phyloP scores from a whole-genome alignment of 2,888 invertebrate genomes.

The Ophioninae sp. region DNA sequence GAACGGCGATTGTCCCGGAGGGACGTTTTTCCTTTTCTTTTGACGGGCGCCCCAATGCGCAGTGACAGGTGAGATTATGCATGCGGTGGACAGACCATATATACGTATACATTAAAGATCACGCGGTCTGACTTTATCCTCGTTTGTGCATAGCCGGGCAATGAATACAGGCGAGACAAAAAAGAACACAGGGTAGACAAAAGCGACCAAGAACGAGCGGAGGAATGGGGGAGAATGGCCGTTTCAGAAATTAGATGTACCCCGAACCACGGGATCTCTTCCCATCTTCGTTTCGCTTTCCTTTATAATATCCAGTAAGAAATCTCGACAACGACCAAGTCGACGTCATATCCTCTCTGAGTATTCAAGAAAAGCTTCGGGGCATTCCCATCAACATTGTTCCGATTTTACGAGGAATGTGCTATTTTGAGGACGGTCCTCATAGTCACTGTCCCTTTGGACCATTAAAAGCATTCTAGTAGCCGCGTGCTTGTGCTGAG shows the following conservation, averaged over 20 bases:
- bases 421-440: no score
- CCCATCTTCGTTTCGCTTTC: constrained; percentile 20
- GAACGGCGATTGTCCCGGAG: background rate
- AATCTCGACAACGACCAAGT: constrained; percentile 34
- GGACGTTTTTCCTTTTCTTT: background rate
- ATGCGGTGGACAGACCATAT: background rate
- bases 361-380: constrained; percentile 43
- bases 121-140: constrained; percentile 29
- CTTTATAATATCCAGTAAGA: constrained; percentile 49
- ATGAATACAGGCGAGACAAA: constrained; percentile 19
- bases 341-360: constrained; percentile 42
- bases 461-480: no score
- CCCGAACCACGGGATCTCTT: constrained; percentile 32
- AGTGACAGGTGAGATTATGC: background rate
- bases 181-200: constrained; percentile 19
- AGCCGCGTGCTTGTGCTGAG: no score
- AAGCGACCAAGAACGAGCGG: constrained; percentile 17
- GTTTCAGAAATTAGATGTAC: constrained; percentile 48
- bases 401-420: constrained; percentile 7
- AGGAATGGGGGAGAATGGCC: constrained; percentile 6
- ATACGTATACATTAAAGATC: background rate
- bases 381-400: constrained; percentile 35
- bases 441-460: no score
- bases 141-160: constrained; percentile 22
- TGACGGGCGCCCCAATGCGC: background rate